These are phyloP conservation scores for Platyrinchus mystaceus DNA, from an alignment of 2,797 vertebrate genomes.

Conservation along the genomic window DNA sequence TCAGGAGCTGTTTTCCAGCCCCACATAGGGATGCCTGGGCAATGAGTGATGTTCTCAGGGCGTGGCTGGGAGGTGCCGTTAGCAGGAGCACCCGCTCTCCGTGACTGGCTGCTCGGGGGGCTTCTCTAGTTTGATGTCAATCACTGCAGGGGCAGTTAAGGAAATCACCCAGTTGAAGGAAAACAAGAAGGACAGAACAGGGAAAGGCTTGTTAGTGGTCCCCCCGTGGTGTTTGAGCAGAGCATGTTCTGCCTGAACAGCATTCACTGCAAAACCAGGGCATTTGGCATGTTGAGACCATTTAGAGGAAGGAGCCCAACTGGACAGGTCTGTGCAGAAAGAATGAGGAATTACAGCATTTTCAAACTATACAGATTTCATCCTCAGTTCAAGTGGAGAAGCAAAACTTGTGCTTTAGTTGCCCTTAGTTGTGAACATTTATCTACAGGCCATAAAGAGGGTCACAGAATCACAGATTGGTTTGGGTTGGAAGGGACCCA, in stretches of 20 bases:
- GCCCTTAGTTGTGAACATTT: neutral
- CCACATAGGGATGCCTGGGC: constrained; percentile 76
- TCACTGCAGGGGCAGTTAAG: constrained; percentile 84
- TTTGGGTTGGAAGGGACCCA: neutral
- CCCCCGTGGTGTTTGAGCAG: neutral
- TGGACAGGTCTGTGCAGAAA: neutral
- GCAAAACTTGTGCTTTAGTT: neutral
- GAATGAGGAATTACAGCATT: neutral
- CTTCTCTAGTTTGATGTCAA: constrained; percentile 92
- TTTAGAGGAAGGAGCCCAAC: neutral
- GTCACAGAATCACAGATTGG: neutral
- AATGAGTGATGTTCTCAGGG: constrained; percentile 74
- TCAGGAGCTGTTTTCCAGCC: constrained; percentile 85
- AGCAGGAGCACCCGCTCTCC: constrained; percentile 92
- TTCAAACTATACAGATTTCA: neutral
- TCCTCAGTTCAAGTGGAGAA: neutral
- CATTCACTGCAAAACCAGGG: neutral
- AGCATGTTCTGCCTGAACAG: neutral
- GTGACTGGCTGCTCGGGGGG: constrained; percentile 89
- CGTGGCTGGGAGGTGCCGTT: constrained; percentile 72
- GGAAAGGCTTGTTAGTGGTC: neutral
- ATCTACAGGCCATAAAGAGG: neutral
- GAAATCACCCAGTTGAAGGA: neutral
- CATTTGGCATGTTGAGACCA: rapidly evolving
- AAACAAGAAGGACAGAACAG: neutral